Evolutionary conservation across 2,113 vertebrate species (phyloP), one percentile per base, ranked within the genome.

Genomic region (Cygnus atratus): DNA sequence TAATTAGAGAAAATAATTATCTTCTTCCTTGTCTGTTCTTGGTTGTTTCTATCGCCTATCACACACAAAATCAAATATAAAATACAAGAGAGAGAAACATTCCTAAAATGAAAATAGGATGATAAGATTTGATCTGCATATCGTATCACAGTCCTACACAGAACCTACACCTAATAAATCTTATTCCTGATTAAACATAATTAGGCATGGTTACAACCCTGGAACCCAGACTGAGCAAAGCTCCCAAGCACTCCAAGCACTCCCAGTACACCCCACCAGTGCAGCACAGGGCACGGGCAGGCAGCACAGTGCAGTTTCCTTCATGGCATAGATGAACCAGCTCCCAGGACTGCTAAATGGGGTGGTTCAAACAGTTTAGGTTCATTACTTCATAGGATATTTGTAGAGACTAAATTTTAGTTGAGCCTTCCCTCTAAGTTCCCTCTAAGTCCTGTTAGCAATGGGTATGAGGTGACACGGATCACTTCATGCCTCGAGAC

Each of bases 401-500:
- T 75, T 57, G 66, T 33, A 65, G 37, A 71, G 8, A 74, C 50
- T 74, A 50, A 13, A 73, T 66, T 87, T 75, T 52, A 52, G 22
- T 7, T 54, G 63, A 80, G 17, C 39, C 17, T 4, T 87, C 41
- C 63, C 77, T 37, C n/a, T 0, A 54, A 54, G 18, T 90, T 25
- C 29, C 59, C 84, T 61, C 66, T 68, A 74, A 93, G n/a, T n/a
- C 9, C 25, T 48, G 13, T 50, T 63, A 82, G 71, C 35, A 80
- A 52, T 17, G 29, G 79, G 68, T 33, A 35, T 46, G 63, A 79
- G n/a, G 83, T 65, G 66, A 65, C 29, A 78, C 8, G 17, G 13
- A 70, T 17, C 35, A 63, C 0, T 0, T 37, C 12, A 19, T 21
- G n/a, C 9, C 54, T 50, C 20, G 9, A 73, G 35, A 78, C 18